Base-by-base conservation (phyloP, 1,140 invertebrate genomes). In the Gyrodactylus salaris region DNA sequence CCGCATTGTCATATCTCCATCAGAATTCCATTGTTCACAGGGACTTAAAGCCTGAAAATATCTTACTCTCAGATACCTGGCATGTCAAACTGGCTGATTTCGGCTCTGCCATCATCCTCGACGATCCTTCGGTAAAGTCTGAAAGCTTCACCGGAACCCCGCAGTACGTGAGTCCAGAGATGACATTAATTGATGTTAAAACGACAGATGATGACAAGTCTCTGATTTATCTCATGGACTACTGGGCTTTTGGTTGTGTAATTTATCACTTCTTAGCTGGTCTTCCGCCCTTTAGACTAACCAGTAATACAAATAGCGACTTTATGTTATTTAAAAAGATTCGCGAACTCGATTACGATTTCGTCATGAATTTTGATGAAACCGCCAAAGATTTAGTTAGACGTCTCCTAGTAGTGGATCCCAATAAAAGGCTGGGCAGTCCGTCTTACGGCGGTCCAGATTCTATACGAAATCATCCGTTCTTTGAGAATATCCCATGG, bases 231-330 rank as follows among this genome's bases (percentile, higher is more conserved):
- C 74, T 74, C 27, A 69, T 72, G 1, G 94, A 98, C 82, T 82
- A 97, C n/a, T 98, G 94, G 94, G 93, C 93, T 0, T 83, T 95
- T 26, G 95, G 92, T 1, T 97, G 92, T 80, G 93, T 98, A 74
- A 83, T 98, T 68, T 98, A 91, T 81, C 93, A 98, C 83, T 92
- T 98, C 87, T 85, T 95, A 24, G 86, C 89, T 7, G 91, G 92
- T 1, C 77, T 88, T 76, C 89, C 89, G 26, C 92, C 93, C 0
- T 98, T 98, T 82, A 84, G 87, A 75, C 89, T 87, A 68, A 7
- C 7, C 7, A 84, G 81, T 84, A 85, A 80, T 79, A 81, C 24
- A 78, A 85, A 87, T 74, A 92, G 87, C 81, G 94, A 98, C 79
- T 98, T 93, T 82, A 84, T 92, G 75, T 95, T 95, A 71, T 95